Conservation (phyloP, 2,113 vertebrate genomes). For the Columba livia region DNA sequence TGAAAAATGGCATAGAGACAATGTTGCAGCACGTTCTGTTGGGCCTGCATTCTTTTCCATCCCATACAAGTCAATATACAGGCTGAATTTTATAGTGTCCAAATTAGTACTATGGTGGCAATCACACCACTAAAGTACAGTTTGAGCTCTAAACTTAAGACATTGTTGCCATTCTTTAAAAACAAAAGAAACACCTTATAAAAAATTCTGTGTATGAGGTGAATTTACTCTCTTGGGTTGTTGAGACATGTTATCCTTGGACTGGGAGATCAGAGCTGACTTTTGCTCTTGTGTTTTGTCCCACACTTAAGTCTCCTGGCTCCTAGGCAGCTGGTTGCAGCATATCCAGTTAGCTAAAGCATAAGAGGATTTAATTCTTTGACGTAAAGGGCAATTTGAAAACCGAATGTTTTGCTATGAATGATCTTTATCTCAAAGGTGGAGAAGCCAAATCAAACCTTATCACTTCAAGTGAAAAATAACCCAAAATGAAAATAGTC, state of each 20-base stretch:
- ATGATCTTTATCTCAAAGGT: neutral
- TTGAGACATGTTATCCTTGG: neutral
- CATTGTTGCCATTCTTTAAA: neutral
- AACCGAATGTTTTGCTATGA: neutral
- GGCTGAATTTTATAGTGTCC: neutral
- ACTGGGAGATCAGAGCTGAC: neutral
- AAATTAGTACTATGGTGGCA: neutral
- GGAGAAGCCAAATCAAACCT: neutral
- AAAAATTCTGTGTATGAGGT: neutral
- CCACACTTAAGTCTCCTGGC: neutral
- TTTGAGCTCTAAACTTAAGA: neutral
- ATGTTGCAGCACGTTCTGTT: neutral
- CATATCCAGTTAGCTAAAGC: neutral
- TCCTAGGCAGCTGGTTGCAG: neutral
- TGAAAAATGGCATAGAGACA: neutral
- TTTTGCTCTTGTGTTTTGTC: neutral
- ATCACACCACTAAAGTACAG: neutral
- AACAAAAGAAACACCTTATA: neutral
- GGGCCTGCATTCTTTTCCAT: neutral
- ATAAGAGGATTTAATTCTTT: neutral
- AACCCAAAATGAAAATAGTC: neutral
- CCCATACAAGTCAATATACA: neutral
- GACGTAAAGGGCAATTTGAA: neutral
- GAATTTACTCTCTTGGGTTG: neutral
- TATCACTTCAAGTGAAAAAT: neutral